Base-by-base conservation (phyloP, 2,113 vertebrate species). In the Tapirus terrestris region DNA sequence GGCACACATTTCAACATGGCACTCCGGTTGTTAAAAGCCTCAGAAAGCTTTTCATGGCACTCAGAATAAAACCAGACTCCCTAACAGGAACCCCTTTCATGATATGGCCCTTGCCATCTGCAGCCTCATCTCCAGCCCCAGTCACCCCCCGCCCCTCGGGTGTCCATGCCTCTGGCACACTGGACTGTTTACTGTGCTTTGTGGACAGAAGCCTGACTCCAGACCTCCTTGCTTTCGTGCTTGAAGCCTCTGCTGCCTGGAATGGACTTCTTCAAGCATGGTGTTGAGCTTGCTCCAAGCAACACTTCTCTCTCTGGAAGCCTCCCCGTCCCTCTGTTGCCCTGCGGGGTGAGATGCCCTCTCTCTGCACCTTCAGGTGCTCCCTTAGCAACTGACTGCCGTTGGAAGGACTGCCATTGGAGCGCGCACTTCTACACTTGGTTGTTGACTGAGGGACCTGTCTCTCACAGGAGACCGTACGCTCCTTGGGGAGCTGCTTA, bases 401-500 rank as follows among this genome's bases (percentile, higher is more conserved):
- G 0, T 43, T 16, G 45, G 63, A 3, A 33, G 1, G 20, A 20
- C 31, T 65, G 45, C 56, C 48, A 0, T 9, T 6, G 3, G 87
- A 39, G 39, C 20, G 3, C 6, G 1, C 25, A 6, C 20, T 0
- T 72, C 20, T 21, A 7, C 10, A 1, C 8, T 31, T 73, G 83
- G 12, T 2, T 65, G 2, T 60, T 63, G 39, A 63, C 31, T 3
- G 5, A 20, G 60, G 27, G 48, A 11, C 45, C 31, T 29, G 48
- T 33, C 58, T 58, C 43, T 27, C 23, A 6, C 1, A 0, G 51
- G 16, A 79, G 80, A 60, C 8, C 18, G 0, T 18, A 0, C 83
- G 25, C 89, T 63, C 43, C 25, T 23, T 29, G 11, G 75, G 80
- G 43, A 75, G 51, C 60, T 23, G 63, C 48, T 17, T 8, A 0